Conservation (phyloP, 2,888 invertebrate species). For the Dolomedes plantarius region DNA sequence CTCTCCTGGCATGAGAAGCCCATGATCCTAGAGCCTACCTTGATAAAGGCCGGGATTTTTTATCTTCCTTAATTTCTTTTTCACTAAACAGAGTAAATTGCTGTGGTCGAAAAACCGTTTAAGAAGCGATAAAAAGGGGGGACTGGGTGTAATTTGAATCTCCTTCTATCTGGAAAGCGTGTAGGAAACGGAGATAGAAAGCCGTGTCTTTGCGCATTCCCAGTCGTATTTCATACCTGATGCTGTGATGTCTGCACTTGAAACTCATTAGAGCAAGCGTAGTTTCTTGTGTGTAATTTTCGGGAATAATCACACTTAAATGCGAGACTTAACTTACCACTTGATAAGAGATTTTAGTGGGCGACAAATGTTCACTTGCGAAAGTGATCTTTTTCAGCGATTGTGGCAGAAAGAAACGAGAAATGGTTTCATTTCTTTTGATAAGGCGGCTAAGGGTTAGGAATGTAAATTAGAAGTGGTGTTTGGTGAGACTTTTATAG, state of each 20-base stretch:
- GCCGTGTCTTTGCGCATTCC: constrained; percentile 21
- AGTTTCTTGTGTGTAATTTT: constrained; percentile 42
- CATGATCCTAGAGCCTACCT: constrained; percentile 36
- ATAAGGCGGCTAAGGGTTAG: too few relatives aligned
- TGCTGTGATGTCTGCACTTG: constrained; percentile 31
- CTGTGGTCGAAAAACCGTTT: constrained; percentile 23
- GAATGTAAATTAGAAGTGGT: too few relatives aligned
- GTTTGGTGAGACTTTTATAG: too few relatives aligned
- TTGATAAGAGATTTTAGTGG: constrained; percentile 34
- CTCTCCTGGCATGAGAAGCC: not conserved
- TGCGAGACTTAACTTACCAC: constrained; percentile 29
- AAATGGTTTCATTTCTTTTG: not conserved
- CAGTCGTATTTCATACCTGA: constrained; percentile 12
- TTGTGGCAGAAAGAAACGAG: not conserved
- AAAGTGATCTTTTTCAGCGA: not conserved
- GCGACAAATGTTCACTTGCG: not conserved
- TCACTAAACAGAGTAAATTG: constrained; percentile 44
- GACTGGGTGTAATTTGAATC: constrained; percentile 31
- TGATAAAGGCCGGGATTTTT: constrained; percentile 29
- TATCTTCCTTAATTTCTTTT: constrained; percentile 54
- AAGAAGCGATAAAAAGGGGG: constrained; percentile 48
- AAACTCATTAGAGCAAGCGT: constrained; percentile 35
- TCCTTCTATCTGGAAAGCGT: constrained; percentile 59
- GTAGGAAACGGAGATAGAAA: constrained; percentile 35
- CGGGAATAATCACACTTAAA: constrained; percentile 40